Base-by-base conservation (phyloP, 1,140 invertebrate species). In the Lucilia sericata region DNA sequence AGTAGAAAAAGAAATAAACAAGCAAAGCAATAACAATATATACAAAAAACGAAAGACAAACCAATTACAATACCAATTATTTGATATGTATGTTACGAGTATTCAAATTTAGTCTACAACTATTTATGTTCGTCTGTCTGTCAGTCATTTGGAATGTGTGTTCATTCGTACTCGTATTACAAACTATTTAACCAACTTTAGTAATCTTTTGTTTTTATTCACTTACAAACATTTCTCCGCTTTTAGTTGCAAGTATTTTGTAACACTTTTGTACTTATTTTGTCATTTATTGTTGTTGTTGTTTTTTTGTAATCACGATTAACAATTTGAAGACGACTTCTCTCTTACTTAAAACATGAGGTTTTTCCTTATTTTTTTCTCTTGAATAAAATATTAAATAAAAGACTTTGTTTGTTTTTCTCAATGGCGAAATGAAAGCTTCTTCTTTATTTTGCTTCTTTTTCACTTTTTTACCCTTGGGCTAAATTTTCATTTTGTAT, bases 31-130 rank as follows among this genome's bases (percentile, higher is more conserved):
- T 30, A 30, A 30, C 25, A 30, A 30, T 30, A 30, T 30, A 30
- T 30, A 55, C 9, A 9, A 14, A 51, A 51, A 51, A 2, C 2
- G 14, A 60, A 14, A 5, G 13, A 5, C 0, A 60, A 60, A 60
- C 55, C 55, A 60, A 60, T 60, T 60, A 60, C 55, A 60, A n/a
- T n/a, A 60, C 14, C 55, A 60, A 60, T 60, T 60, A 60, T 60
- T 60, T 60, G 14, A 60, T 60, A 60, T 60, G 55, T n/a, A 42
- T 42, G 42, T 42, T 60, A 60, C n/a, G 14, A 17, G n/a, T n/a
- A 60, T 60, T 60, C 14, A 60, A 60, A 60, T 60, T 60, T 60
- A 60, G 55, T 17, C 55, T 60, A 60, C 55, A 60, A 60, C 55
- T 60, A 60, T 60, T 60, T 60, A 17, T 60, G 55, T 60, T 7